Conservation (phyloP, 2,888 invertebrate genomes). For the Nomada fabriciana region DNA sequence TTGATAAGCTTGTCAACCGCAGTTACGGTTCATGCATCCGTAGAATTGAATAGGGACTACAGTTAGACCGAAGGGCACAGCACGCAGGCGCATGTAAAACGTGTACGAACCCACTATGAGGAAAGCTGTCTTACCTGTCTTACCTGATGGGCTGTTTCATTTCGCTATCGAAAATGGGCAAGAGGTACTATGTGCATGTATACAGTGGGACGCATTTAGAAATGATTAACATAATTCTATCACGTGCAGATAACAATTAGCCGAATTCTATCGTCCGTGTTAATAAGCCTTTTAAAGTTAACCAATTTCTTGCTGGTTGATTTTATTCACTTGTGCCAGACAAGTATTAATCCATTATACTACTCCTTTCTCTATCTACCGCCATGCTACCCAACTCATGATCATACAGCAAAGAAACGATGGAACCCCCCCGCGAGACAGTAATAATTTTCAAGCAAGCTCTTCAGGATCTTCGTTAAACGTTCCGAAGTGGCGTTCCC, state of each 20-base stretch:
- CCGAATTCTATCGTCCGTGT: too few relatives aligned
- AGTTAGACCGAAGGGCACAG: constrained; percentile 70
- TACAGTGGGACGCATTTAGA: too few relatives aligned
- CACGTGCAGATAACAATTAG: too few relatives aligned
- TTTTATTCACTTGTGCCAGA: too few relatives aligned
- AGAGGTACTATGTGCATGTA: too few relatives aligned
- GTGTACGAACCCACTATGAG: neutral
- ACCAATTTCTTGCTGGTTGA: too few relatives aligned
- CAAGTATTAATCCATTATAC: too few relatives aligned
- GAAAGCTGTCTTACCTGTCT: neutral
- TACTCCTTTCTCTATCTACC: too few relatives aligned
- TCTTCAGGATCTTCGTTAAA: constrained; percentile 57
- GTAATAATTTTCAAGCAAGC: constrained; percentile 41
- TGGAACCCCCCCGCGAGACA: constrained; percentile 15
- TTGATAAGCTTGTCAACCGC: constrained; percentile 79
- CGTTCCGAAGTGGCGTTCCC: constrained; percentile 47
- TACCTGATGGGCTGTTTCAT: too few relatives aligned
- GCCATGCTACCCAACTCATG: neutral
- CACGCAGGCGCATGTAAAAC: neutral
- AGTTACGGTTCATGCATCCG: constrained; percentile 76
- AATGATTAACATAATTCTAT: too few relatives aligned
- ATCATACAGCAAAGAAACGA: neutral
- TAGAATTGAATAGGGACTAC: constrained; percentile 76
- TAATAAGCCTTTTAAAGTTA: too few relatives aligned
- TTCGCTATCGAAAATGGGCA: too few relatives aligned